Percentiles rank a stretch among this genome's conserved stretches.
Evolutionary conservation across 2,888 invertebrate species (phyloP).

Genomic region (Ophioninae sp.): DNA sequence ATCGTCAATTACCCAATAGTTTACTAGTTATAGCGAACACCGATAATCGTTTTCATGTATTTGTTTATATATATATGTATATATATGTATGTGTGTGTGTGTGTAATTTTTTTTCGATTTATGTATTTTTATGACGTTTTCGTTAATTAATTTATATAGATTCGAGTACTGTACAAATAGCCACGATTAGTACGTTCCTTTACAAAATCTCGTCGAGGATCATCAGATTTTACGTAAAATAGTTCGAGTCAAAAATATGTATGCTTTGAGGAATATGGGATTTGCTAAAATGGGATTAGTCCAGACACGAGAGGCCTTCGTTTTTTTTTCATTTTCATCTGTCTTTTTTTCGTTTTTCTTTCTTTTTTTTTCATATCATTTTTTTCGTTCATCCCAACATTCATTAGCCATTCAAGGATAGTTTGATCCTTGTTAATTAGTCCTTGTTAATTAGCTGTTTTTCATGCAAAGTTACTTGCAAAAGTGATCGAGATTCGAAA

Average conservation of each 20-base stretch:
- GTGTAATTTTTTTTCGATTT: too few relatives aligned
- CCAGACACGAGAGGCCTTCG: conserved; percentile 49
- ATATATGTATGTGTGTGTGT: too few relatives aligned
- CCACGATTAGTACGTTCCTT: conserved; percentile 50
- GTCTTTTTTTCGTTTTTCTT: too few relatives aligned
- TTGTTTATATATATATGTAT: conserved; percentile 61
- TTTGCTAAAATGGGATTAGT: conserved; percentile 66
- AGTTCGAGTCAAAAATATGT: conserved; percentile 75
- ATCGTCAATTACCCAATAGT: too few relatives aligned
- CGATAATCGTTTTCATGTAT: conserved; percentile 67
- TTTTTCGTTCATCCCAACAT: conserved; percentile 43
- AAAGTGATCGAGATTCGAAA: conserved; percentile 17
- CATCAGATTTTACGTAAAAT: conserved; percentile 72
- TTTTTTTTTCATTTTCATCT: conserved; percentile 44
- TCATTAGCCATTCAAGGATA: conserved; percentile 9
- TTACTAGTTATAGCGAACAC: conserved; percentile 74
- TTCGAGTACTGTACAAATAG: conserved; percentile 63
- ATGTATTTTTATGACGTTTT: conserved; percentile 57
- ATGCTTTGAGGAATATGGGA: conserved; percentile 64
- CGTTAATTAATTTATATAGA: conserved; percentile 56
- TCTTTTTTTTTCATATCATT: conserved; percentile 39
- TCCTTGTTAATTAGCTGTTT: conserved; percentile 39
- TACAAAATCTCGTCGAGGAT: conserved; percentile 63
- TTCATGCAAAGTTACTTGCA: conserved; percentile 1
- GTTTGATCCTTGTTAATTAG: too few relatives aligned